Evolutionary conservation across 2,888 invertebrate species (phyloP).

Genomic region (Sclerodermus sp.): DNA sequence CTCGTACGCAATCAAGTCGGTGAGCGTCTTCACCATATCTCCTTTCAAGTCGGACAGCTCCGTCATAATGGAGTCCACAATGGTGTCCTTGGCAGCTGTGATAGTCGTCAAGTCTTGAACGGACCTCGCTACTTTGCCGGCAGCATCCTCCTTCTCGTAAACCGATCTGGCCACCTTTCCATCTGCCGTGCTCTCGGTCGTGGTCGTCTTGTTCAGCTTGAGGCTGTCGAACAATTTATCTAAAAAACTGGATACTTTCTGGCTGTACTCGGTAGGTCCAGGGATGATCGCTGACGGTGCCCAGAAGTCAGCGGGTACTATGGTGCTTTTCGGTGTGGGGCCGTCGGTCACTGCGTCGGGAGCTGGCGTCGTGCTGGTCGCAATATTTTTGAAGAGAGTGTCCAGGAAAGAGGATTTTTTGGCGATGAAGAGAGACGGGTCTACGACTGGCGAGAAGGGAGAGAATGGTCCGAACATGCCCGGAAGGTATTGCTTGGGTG

Average conservation of each 20-base stretch:
- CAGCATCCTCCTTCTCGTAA: slow-evolving; percentile 8
- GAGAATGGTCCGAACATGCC: slow-evolving; percentile 35
- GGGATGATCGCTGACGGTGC: slow-evolving; percentile 40
- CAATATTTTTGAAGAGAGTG: slow-evolving; percentile 42
- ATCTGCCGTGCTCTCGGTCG: slow-evolving; percentile 2
- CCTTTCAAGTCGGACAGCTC: slow-evolving; percentile 42
- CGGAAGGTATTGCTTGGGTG: slow-evolving; percentile 36
- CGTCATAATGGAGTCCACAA: slow-evolving; percentile 42
- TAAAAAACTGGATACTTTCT: slow-evolving; percentile 44
- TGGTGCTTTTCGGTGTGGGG: slow-evolving; percentile 42
- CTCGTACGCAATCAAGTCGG: slow-evolving; percentile 42
- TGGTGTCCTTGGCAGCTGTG: slow-evolving; percentile 42
- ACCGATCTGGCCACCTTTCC: slow-evolving; percentile 1
- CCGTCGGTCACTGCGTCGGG: slow-evolving; percentile 21
- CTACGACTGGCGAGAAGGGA: slow-evolving; percentile 33
- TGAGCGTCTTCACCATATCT: slow-evolving; percentile 44
- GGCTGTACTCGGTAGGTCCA: slow-evolving; percentile 42
- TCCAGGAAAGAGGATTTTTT: slow-evolving; percentile 47
- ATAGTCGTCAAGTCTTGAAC: slow-evolving; percentile 40
- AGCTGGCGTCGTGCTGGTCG: slow-evolving; percentile 29
- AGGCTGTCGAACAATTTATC: slow-evolving; percentile 45
- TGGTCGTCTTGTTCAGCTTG: slow-evolving; percentile 33
- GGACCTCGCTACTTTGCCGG: slow-evolving; percentile 27
- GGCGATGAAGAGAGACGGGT: slow-evolving; percentile 40
- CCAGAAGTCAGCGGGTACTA: slow-evolving; percentile 51